Evolutionary conservation across 2,888 invertebrate genomes (phyloP).

Genomic region (Lasioglossum villosulum): DNA sequence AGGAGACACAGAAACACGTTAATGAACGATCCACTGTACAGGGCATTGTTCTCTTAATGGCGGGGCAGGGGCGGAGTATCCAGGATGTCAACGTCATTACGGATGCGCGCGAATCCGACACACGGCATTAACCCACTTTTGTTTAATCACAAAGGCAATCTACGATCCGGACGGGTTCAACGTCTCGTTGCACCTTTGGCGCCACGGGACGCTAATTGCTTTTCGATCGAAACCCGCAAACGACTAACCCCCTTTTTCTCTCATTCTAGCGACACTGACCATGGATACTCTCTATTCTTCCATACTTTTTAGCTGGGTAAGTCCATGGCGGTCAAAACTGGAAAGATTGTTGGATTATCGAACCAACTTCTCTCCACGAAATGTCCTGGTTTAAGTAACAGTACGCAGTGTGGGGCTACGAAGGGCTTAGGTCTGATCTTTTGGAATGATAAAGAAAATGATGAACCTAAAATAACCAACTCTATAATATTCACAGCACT

Average conservation of each 20-base stretch:
- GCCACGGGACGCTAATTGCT: constrained; percentile 56
- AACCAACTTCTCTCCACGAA: no score
- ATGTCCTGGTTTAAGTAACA: no score
- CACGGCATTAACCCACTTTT: constrained; percentile 77
- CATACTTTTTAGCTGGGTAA: not conserved
- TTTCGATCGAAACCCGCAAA: constrained; percentile 2
- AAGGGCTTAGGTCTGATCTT: no score
- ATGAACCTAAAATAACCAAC: no score
- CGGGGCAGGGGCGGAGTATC: constrained; percentile 24
- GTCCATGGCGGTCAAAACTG: no score
- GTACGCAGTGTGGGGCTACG: no score
- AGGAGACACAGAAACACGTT: constrained; percentile 54
- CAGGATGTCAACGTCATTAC: constrained; percentile 77
- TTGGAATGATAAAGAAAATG: no score
- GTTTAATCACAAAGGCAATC: constrained; percentile 74
- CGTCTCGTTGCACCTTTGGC: constrained; percentile 67
- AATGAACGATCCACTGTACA: constrained; percentile 71
- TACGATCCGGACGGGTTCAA: constrained; percentile 67
- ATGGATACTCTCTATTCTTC: not conserved
- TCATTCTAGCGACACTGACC: not conserved
- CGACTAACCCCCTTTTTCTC: not conserved
- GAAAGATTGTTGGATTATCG: no score
- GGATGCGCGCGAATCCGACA: constrained; percentile 71
- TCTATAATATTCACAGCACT: no score
- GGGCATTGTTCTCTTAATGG: constrained; percentile 73